Percentiles rank a stretch among this genome's conserved stretches.
Conservation (phyloP, 2,113 vertebrate species). For the Eclectus roratus region DNA sequence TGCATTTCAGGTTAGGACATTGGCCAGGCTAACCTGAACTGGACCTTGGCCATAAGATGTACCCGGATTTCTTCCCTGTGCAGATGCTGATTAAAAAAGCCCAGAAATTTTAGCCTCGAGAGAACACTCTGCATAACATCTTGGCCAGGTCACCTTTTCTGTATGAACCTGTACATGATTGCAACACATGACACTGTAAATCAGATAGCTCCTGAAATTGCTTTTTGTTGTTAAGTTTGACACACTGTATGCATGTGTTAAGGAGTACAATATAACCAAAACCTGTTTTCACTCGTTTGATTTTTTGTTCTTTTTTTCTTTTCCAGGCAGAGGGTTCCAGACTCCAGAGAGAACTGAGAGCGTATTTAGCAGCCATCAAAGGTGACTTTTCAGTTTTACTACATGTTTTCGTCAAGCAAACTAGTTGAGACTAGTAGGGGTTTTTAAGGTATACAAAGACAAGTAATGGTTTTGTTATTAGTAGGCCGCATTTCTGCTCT, state of each 20-base stretch:
- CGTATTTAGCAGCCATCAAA: constrained; percentile 96
- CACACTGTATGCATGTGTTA: not conserved
- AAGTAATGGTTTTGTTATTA: not conserved
- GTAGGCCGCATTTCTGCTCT: not conserved
- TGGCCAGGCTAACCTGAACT: not conserved
- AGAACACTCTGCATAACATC: not conserved
- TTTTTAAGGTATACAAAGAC: not conserved
- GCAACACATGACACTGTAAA: not conserved
- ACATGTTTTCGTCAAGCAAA: not conserved
- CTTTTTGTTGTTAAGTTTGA: not conserved
- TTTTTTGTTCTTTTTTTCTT: not conserved
- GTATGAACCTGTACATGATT: not conserved
- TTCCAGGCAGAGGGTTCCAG: constrained; percentile 91
- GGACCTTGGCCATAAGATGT: not conserved
- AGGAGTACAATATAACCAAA: not conserved
- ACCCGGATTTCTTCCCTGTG: not conserved
- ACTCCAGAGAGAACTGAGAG: constrained; percentile 93
- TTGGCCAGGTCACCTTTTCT: not conserved
- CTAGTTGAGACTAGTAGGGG: not conserved
- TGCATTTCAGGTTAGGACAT: not conserved
- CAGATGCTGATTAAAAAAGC: not conserved
- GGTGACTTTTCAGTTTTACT: constrained; percentile 73
- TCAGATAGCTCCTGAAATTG: not conserved
- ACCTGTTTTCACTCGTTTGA: not conserved
- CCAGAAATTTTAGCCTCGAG: not conserved